These are phyloP conservation scores for Conopomorpha cramerella DNA, from an alignment of 1,140 invertebrate genomes.

Conservation along the genomic window DNA sequence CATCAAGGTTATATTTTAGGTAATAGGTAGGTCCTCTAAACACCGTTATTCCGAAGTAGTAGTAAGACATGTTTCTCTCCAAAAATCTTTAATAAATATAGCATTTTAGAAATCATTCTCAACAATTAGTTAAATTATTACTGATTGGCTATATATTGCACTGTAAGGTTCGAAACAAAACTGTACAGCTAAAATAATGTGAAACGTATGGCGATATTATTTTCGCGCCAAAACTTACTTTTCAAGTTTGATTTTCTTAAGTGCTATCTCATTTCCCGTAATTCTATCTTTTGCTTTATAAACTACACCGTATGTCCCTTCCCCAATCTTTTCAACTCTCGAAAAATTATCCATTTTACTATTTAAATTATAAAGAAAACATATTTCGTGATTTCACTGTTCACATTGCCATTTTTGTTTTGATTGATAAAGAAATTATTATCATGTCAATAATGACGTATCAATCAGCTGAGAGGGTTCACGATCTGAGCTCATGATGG, in stretches of 20 bases:
- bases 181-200: too few species aligned
- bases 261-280: conserved; percentile 85
- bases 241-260: conserved; percentile 96
- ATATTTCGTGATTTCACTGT: too few species aligned
- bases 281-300: conserved; percentile 90
- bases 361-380: conserved; percentile 7
- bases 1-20: conserved; percentile 3
- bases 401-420: too few species aligned
- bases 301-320: conserved; percentile 96
- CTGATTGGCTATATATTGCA: too few species aligned
- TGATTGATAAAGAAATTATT: not conserved
- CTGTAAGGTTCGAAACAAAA: too few species aligned
- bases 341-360: conserved; percentile 76
- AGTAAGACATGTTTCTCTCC: not conserved
- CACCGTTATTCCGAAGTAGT: not conserved
- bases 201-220: too few species aligned
- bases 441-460: not conserved
- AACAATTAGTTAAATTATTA: conserved; percentile 14
- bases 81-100: not conserved
- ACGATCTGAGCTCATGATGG: not conserved
- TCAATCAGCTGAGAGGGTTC: not conserved
- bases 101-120: not conserved
- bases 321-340: conserved; percentile 92
- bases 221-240: conserved; percentile 75
- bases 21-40: not conserved